Percentiles rank a stretch among this genome's conserved stretches.
phyloP scores from a whole-genome alignment of 1,140 invertebrate species.

The Centruroides vittatus region DNA sequence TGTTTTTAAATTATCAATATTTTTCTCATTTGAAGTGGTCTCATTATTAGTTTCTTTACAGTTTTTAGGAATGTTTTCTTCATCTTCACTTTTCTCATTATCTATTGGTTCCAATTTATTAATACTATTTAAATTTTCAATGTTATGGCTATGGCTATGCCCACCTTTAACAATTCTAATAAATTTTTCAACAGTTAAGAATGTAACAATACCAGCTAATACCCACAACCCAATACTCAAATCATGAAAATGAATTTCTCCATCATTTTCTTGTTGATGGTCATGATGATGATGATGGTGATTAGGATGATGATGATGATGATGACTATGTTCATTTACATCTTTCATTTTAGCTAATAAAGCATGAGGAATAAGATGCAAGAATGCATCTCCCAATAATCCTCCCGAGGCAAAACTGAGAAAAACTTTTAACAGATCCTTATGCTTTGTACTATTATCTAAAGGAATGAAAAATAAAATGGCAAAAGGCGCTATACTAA shows the following conservation, averaged over 20 bases:
- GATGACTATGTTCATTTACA: conserved; percentile 38
- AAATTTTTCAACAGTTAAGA: conserved; percentile 82
- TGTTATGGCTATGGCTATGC: conserved; percentile 46
- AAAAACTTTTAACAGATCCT: conserved; percentile 72
- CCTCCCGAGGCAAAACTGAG: conserved; percentile 91
- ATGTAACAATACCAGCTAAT: conserved; percentile 75
- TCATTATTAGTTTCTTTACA: conserved; percentile 29
- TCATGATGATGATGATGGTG: conserved; percentile 28
- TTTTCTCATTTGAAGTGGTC: conserved; percentile 37
- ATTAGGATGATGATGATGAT: conserved; percentile 34
- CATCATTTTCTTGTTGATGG: conserved; percentile 18
- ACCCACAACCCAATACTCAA: conserved; percentile 79
- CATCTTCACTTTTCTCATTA: not conserved
- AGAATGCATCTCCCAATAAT: conserved; percentile 85
- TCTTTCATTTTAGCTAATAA: conserved; percentile 37
- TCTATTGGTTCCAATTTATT: not conserved
- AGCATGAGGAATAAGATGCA: conserved; percentile 93
- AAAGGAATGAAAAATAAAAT: conserved; percentile 88
- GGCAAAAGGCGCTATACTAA: conserved; percentile 85
- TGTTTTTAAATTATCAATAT: too few species aligned
- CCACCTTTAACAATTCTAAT: conserved; percentile 76
- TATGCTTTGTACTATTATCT: conserved; percentile 65
- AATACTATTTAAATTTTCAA: conserved; percentile 6
- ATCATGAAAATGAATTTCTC: conserved; percentile 45
- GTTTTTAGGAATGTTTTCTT: not conserved